Base-by-base conservation (phyloP, 2,113 vertebrate genomes). In the Salminus brasiliensis region DNA sequence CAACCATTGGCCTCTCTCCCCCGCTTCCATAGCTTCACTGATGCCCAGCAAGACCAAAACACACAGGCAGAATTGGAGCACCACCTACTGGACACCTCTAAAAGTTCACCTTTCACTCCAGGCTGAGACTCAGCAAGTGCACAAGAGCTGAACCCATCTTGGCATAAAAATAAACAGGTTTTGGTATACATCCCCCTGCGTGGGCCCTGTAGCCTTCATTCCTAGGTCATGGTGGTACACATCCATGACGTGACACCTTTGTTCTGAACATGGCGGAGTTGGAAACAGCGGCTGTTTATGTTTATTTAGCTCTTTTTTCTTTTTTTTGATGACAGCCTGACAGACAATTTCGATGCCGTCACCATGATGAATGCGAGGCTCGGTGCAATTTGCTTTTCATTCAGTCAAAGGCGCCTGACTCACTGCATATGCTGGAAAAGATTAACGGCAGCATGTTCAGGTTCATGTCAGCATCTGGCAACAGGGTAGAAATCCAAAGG, bases 1-100 rank as follows among this genome's bases (percentile, higher is more conserved):
- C 79, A 80, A 89, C 67, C 82, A 83, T 84, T 83, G 84, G 80
- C 86, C 83, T 85, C 85, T 85, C 85, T 76, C 67, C 60, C 83
- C 49, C 79, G 34, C 41, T 57, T 70, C 11, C 23, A 36, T 60
- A 25, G 45, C 79, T 49, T 68, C 84, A 76, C 81, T 80, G 21
- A 55, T 67, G 63, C 27, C 34, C 23, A 53, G 73, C 74, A 32
- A 36, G 30, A 55, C 67, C 76, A 63, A 72, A 78, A 9, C 41
- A 69, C 15, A 30, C 27, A 34, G 52, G 12, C 73, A 89, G 87
- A 82, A 88, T 85, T 90, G 91, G 81, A 92, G 81, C 88, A 85
- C 92, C 93, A 93, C 91, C 93, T 88, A 89, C 91, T 92, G 93
- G 76, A 71, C 29, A n/a, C 39, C 59, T 23, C 85, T 82, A 76